Evolutionary conservation across 2,797 vertebrate species (phyloP), one percentile per base, ranked within the genome.

Genomic region (Paedocypris micromegethes): DNA sequence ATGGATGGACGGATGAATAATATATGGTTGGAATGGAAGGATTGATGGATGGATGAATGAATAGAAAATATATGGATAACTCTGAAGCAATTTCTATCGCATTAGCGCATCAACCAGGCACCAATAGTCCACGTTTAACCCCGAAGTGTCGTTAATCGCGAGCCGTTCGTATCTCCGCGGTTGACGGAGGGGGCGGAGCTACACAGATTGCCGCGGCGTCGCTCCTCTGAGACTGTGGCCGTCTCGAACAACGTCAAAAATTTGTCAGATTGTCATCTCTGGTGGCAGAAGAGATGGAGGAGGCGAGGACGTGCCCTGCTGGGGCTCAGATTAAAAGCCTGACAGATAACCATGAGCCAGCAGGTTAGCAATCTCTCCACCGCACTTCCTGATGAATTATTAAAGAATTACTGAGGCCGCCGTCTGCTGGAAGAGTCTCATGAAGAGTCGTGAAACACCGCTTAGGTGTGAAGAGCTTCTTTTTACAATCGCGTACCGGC

Each of bases 261-360:
- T 77, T 4, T 64, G 72, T 57, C 59, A 53, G 60, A 52, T 62
- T 63, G 66, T 64, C 54, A 68, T 68, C 58, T 68, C 55, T 5
- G 6, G 56, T 6, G n/a, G 52, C 8, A 55, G 63, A 45, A 51
- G 53, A 56, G 5, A 39, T 8, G 5, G 58, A 67, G 6, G 49
- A 66, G 53, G 70, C 1, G 47, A 53, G 39, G 8, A 67, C 2
- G 45, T 3, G 56, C 45, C 47, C 63, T 67, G 63, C 64, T 63
- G 70, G 63, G 59, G 43, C 50, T 9, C 37, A 62, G 56, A 66
- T 66, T 73, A 72, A 68, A 64, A 65, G 42, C 9, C 40, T 66
- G 61, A 65, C 68, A 75, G 60, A 73, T 72, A 66, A 63, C 44
- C 9, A 23, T 42, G 51, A 61, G 58, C 47, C 23, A 23, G 23